Evolutionary conservation across 2,797 vertebrate species (phyloP), one percentile per base, ranked within the genome.

Genomic region (Apogon talboti): DNA sequence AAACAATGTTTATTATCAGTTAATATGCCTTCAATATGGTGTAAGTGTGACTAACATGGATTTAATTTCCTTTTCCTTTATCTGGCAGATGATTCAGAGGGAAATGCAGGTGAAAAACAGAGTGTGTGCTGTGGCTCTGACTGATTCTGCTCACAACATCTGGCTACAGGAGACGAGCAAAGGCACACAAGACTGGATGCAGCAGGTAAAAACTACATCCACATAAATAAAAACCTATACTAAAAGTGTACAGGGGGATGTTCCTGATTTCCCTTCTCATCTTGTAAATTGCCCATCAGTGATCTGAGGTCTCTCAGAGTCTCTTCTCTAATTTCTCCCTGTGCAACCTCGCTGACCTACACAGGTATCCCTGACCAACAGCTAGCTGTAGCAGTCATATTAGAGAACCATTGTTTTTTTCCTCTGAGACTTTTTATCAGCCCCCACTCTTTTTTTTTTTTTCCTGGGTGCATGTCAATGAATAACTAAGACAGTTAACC

Each of bases 131-230:
- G 97, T 98, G 83, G 98, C 97, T 46, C 90, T 99, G 90, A 98
- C 97, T 53, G 97, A 98, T 92, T 99, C 98, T 2, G 94, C 97
- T 92, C 97, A 99, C 91, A 98, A 97, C 72, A 95, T 98, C 86
- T 99, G 97, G 98, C 96, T 98, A 74, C 98, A 99, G 90, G 96
- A 98, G 86, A 96, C 91, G 84, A 96, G 93, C 87, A 97, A 97
- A 94, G 94, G 94, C 56, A 94, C 96, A 61, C 95, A 96, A 78
- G 96, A 98, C 61, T 99, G 98, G 98, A 96, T 98, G 95, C 93
- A 95, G 92, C 95, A 98, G 96, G 98, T 98, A 90, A 94, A 87
- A 41, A 16, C 21, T 40, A 55, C 41, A 51, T 11, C 3, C 40
- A 18, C 11, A 43, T 35, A 72, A 44, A 56, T 13, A 50, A 46